These are phyloP conservation scores for Microdon myrmicae DNA, from an alignment of 2,888 invertebrate genomes.

Conservation along the genomic window DNA sequence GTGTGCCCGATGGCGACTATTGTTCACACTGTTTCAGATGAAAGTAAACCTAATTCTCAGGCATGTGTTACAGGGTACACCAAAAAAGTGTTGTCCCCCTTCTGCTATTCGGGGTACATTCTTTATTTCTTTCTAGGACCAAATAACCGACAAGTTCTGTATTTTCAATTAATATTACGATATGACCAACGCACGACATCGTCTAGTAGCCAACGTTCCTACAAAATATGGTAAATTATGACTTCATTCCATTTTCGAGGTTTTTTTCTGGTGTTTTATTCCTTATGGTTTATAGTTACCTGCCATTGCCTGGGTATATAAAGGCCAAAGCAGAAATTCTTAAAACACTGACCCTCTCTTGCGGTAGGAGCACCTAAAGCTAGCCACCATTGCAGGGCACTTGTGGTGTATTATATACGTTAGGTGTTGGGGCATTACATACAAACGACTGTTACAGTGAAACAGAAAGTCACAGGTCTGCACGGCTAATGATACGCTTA, in stretches of 20 bases:
- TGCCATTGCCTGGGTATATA: slow-evolving; percentile 34
- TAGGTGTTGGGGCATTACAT: slow-evolving; percentile 5
- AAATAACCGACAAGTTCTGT: slow-evolving; percentile 19
- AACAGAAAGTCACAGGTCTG: too few relatives aligned
- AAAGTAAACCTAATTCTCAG: too few relatives aligned
- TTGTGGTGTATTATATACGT: too few relatives aligned
- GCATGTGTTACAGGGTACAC: too few relatives aligned
- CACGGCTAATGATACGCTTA: too few relatives aligned
- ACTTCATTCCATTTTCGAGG: too few relatives aligned
- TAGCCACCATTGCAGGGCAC: slow-evolving; percentile 19
- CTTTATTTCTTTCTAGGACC: too few relatives aligned
- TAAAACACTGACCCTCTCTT: slow-evolving; percentile 22
- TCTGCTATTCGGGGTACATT: too few relatives aligned
- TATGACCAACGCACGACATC: slow-evolving; percentile 3
- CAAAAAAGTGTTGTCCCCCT: too few relatives aligned
- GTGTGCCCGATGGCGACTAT: too few relatives aligned
- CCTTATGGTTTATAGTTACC: slow-evolving; percentile 11
- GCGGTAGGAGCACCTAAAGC: slow-evolving; percentile 7
- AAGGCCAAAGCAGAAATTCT: slow-evolving; percentile 39
- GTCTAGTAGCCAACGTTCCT: slow-evolving; percentile 11
- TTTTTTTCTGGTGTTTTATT: slow-evolving; percentile 19
- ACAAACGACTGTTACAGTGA: too few relatives aligned
- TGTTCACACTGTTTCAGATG: too few relatives aligned
- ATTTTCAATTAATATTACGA: slow-evolving; percentile 9
- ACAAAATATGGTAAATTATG: slow-evolving; percentile 22